Base-by-base conservation (phyloP, 2,797 vertebrate species). In the Mormyrops attenuatus region DNA sequence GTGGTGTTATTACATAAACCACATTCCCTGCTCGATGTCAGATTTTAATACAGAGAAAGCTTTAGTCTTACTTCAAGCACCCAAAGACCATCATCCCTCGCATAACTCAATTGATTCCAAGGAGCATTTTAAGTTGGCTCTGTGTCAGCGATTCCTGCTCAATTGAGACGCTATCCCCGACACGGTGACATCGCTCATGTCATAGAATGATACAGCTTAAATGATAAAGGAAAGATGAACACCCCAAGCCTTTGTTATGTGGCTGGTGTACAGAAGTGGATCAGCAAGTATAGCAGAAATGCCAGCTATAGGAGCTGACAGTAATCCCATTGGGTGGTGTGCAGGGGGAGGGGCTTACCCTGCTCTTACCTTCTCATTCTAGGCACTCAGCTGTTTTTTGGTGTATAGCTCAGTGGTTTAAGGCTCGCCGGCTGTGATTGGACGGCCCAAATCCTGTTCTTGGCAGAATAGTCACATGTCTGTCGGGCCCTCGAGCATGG, bases 171-270 rank as follows among this genome's bases (percentile, higher is more conserved):
- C 34, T n/a, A 2, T 80, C 17, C 73, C 38, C 6, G 1, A 41
- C 34, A 20, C 15, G 15, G 73, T n/a, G 38, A 44, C 34, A 11
- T 44, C 2, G 38, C 6, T 41, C 73, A 44, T 80, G 73, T 41
- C 73, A 3, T 80, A 20, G 13, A 80, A 80, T 80, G 73, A 38
- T 93, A 93, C 94, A 94, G 90, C 93, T 38, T 80, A 80, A 44
- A 80, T 44, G 34, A 80, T 80, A 38, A 80, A 41, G 38, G 73
- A 20, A 80, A 17, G 38, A 80, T 20, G 17, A 44, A 80, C 73
- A 20, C 44, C 34, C 73, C 38, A 80, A 80, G 38, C 73, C 73
- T 41, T 80, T 80, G 73, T 38, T 80, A 80, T 80, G 73, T 2
- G 34, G 15, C 73, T 44, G 15, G 30, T 80, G 73, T 80, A 44